A percentile compares a stretch with the other conserved stretches of the same genome.
Evolutionary conservation across 2,113 vertebrate species (phyloP).

Genomic region (Leptodactylus fuscus): DNA sequence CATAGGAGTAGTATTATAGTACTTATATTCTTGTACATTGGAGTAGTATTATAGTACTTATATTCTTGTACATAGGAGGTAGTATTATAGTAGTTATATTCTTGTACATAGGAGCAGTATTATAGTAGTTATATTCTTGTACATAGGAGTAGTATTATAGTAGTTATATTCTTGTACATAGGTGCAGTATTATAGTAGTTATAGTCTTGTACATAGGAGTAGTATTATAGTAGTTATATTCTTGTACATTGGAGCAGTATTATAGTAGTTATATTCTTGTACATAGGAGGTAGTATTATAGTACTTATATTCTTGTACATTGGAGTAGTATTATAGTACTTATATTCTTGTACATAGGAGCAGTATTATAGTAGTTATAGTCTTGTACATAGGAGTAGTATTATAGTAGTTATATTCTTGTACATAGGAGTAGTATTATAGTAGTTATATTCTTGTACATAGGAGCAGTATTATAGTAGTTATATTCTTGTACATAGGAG

Average conservation of each 20-base stretch:
- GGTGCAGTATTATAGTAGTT: neutral
- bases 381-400: neutral
- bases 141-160: constrained; percentile 14
- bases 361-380: neutral
- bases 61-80: neutral
- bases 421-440: neutral
- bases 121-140: constrained; percentile 26
- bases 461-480: constrained; percentile 9
- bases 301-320: neutral
- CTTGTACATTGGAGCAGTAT: neutral
- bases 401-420: neutral
- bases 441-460: neutral
- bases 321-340: neutral
- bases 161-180: constrained; percentile 5
- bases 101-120: neutral
- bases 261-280: constrained; percentile 15
- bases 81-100: constrained; percentile 8
- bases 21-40: constrained; percentile 15
- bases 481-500: neutral
- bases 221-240: neutral
- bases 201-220: no score
- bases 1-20: constrained; percentile 5
- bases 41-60: neutral
- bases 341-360: neutral
- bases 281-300: neutral